Conservation (phyloP, 2,113 vertebrate species). For the Pterocles gutturalis region DNA sequence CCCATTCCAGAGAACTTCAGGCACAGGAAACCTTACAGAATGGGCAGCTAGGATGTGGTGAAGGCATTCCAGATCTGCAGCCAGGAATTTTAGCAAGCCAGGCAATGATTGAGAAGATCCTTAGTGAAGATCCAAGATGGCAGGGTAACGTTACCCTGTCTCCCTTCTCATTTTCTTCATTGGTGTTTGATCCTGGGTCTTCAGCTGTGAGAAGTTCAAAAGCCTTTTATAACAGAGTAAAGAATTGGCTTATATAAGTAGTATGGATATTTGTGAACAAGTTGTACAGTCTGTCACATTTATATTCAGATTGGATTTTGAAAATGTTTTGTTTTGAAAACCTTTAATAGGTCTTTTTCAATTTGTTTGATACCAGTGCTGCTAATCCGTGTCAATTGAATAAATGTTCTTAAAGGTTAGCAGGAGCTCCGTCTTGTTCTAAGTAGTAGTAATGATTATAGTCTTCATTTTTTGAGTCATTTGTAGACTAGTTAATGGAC, state of each 20-base stretch:
- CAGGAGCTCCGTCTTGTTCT: not conserved
- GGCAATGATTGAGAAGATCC: slow-evolving; percentile 92
- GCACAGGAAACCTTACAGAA: slow-evolving; percentile 92
- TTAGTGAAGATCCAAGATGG: slow-evolving; percentile 92
- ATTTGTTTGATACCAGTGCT: not conserved
- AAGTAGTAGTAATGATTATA: not conserved
- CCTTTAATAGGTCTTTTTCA: not conserved
- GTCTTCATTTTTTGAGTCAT: not conserved
- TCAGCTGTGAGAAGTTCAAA: not conserved
- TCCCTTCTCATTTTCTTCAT: not conserved
- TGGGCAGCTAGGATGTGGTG: slow-evolving; percentile 84
- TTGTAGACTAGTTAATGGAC: not conserved
- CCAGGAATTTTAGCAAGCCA: slow-evolving; percentile 91
- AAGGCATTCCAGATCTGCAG: slow-evolving; percentile 87
- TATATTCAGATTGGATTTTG: not conserved
- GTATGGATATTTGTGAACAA: not conserved
- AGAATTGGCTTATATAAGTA: not conserved
- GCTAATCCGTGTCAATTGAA: not conserved
- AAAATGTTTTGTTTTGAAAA: not conserved
- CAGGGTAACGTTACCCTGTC: slow-evolving; percentile 73
- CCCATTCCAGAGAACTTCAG: slow-evolving; percentile 87
- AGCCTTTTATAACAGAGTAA: not conserved
- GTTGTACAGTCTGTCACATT: not conserved
- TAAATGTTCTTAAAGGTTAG: not conserved
- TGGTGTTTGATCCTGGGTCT: not conserved